Conservation (phyloP, 1,140 invertebrate genomes). For the Daktulosphaira vitifoliae region DNA sequence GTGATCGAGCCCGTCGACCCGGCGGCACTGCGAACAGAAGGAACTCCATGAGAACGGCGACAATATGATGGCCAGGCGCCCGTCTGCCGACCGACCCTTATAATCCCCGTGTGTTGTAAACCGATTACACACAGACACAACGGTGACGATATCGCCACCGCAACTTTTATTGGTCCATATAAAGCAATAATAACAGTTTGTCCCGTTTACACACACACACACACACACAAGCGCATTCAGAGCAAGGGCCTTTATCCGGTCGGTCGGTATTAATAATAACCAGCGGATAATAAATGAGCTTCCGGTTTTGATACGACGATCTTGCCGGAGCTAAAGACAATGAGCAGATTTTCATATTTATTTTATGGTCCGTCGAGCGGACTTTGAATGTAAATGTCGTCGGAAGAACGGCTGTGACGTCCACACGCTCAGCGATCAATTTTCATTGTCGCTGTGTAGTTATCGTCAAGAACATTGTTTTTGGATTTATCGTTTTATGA, state of each 20-base stretch:
- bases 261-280: not conserved
- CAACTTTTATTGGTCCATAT: slow-evolving; percentile 19
- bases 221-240: no score
- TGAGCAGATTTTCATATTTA: slow-evolving; percentile 27
- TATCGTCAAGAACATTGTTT: no score
- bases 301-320: not conserved
- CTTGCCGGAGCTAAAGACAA: not conserved
- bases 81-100: slow-evolving; percentile 28
- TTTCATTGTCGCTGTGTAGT: no score
- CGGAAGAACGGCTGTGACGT: no score
- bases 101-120: slow-evolving; percentile 32
- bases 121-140: slow-evolving; percentile 9
- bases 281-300: slow-evolving; percentile 8
- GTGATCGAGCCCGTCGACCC: slow-evolving; percentile 11
- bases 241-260: not conserved
- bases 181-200: not conserved
- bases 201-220: no score
- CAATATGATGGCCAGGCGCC: slow-evolving; percentile 31
- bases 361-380: slow-evolving; percentile 21
- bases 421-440: no score
- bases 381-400: no score
- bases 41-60: slow-evolving; percentile 24
- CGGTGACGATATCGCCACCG: slow-evolving; percentile 1
- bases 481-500: no score
- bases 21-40: slow-evolving; percentile 16